Base-by-base conservation (phyloP, 2,888 invertebrate species). In the Zygothrica quintamaculata region DNA sequence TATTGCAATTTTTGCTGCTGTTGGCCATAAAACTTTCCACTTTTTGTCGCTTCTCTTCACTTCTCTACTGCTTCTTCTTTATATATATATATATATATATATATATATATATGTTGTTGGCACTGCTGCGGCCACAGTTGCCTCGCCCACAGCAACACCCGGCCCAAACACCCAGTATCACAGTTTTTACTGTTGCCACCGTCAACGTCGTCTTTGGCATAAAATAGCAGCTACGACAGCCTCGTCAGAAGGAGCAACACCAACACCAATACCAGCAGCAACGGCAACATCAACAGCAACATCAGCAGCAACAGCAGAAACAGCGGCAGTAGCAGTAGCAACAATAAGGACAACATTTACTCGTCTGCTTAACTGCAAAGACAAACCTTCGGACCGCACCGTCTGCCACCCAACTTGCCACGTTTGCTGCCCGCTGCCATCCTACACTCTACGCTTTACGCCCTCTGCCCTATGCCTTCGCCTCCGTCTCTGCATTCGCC, bases 1-100 rank as follows among this genome's bases (percentile, higher is more conserved):
- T 87, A 88, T 88, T 88, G 81, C 81, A 82, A 88, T 87, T 82
- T 82, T 84, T 82, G 88, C 81, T 88, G 88, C 81, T 84, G 84
- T 76, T 82, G 77, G 68, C 88, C 82, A 82, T 82, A 82, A 88
- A 82, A 82, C 84, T 82, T 82, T 82, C 77, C 88, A 80, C 77
- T 82, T 82, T 87, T 85, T 87, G 77, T 74, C 79, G 68, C 56
- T 67, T 37, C 65, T 75, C 56, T 64, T 65, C 40, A 42, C 31
- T 48, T 59, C 65, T 65, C 47, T 67, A 15, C 6, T 36, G 40
- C 43, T 65, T 53, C 18, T 47, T 42, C 16, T 40, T 44, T 16
- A 8, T 29, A 46, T 52, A 39, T 42, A 3, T 22, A 3, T 22
- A 5, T 22, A 5, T 22, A 5, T 22, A 5, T 22, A 7, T 13